phyloP scores from a whole-genome alignment of 2,113 vertebrate species.

The Heliornis fulica region DNA sequence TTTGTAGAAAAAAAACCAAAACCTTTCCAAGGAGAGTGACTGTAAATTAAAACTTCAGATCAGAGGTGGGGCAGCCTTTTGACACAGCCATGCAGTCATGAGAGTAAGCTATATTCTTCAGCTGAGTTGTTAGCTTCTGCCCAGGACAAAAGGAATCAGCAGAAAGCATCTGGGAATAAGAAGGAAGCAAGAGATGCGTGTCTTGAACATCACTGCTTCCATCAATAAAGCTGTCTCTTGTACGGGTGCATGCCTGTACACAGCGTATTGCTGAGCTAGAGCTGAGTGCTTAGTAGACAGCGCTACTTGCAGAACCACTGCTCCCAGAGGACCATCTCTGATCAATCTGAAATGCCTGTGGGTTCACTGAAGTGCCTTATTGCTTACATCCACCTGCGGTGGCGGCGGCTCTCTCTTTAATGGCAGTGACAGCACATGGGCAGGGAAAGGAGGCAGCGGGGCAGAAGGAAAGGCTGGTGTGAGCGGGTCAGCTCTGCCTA shows the following conservation, averaged over 20 bases:
- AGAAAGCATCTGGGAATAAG: neutral
- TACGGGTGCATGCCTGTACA: neutral
- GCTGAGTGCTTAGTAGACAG: neutral
- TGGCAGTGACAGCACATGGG: accelerated
- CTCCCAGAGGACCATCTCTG: neutral
- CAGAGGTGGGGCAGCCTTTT: neutral
- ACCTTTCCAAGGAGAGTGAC: neutral
- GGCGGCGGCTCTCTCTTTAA: accelerated
- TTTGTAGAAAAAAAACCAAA: neutral
- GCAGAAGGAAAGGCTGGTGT: accelerated
- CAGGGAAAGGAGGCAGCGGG: neutral
- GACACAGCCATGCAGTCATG: accelerated
- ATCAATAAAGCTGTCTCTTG: neutral
- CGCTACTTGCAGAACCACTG: neutral
- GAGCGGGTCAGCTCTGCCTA: neutral
- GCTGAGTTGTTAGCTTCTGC: neutral
- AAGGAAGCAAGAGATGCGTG: neutral
- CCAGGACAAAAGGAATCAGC: neutral
- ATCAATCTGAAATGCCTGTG: neutral
- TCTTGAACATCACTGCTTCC: neutral
- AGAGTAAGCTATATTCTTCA: neutral
- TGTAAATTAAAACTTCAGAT: neutral
- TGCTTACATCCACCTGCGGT: neutral
- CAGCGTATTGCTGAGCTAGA: neutral
- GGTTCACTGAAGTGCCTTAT: neutral